These are phyloP conservation scores for Liodrosophila aerea DNA, from an alignment of 2,888 invertebrate species.

Conservation along the genomic window DNA sequence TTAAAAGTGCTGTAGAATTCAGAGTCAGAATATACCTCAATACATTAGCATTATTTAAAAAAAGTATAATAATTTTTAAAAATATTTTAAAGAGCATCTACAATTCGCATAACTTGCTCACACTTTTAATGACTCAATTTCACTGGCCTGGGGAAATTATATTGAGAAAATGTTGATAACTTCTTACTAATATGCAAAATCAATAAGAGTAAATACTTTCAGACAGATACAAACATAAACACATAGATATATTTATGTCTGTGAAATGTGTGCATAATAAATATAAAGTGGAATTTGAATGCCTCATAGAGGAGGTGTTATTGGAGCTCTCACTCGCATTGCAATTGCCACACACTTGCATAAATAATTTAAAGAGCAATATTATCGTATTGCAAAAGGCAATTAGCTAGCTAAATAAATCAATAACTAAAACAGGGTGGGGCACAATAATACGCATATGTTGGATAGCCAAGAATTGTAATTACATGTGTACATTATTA, in stretches of 20 bases:
- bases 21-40: too few species aligned
- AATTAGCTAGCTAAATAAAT: constrained; percentile 54
- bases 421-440: constrained; percentile 19
- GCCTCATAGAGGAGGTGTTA: constrained; percentile 2
- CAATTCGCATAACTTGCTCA: background rate
- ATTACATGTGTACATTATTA: background rate
- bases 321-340: constrained; percentile 14
- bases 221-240: background rate
- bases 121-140: constrained; percentile 57
- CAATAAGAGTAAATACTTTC: constrained; percentile 38
- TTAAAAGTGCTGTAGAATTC: too few species aligned
- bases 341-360: constrained; percentile 18
- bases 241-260: background rate
- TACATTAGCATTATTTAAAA: too few species aligned
- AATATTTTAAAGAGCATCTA: background rate
- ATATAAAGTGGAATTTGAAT: too few species aligned
- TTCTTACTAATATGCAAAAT: constrained; percentile 58
- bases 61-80: too few species aligned
- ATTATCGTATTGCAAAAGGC: constrained; percentile 43
- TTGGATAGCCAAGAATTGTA: constrained; percentile 4
- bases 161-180: constrained; percentile 50
- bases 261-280: background rate
- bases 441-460: too few species aligned
- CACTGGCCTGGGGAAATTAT: constrained; percentile 36
- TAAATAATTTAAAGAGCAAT: constrained; percentile 29